These are phyloP conservation scores for Idaea straminata DNA, from an alignment of 2,888 invertebrate species.

Conservation along the genomic window DNA sequence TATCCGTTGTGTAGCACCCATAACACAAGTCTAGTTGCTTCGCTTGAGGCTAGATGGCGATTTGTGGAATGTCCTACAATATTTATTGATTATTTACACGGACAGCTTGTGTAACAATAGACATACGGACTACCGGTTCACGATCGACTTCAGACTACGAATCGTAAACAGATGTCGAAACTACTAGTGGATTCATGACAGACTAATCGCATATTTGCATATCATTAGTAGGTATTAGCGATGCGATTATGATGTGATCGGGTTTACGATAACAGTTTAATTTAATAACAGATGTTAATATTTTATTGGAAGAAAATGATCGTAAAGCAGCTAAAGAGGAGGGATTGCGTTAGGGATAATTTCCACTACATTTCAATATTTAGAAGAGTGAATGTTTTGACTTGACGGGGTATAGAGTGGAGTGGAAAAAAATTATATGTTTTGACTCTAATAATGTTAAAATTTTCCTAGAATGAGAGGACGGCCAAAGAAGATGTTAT, in stretches of 20 bases:
- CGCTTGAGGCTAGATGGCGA: too few relatives aligned
- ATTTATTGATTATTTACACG: conserved; percentile 14
- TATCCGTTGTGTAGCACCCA: too few relatives aligned
- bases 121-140: conserved; percentile 36
- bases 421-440: too few relatives aligned
- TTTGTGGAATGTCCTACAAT: conserved; percentile 17
- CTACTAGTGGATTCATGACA: conserved; percentile 39
- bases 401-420: too few relatives aligned
- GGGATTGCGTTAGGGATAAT: background rate
- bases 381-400: too few relatives aligned
- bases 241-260: background rate
- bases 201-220: conserved; percentile 2
- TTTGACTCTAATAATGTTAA: too few relatives aligned
- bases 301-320: background rate
- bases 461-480: too few relatives aligned
- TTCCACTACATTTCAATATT: background rate
- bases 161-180: conserved; percentile 50
- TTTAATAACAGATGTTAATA: background rate
- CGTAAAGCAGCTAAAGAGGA: background rate
- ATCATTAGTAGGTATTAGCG: background rate
- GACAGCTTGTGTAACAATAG: conserved; percentile 50
- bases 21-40: too few relatives aligned
- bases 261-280: background rate
- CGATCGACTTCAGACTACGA: conserved; percentile 34
- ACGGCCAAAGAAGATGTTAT: too few relatives aligned